Evolutionary conservation across 2,797 vertebrate genomes (phyloP).

Genomic region (Anguilla obscura): DNA sequence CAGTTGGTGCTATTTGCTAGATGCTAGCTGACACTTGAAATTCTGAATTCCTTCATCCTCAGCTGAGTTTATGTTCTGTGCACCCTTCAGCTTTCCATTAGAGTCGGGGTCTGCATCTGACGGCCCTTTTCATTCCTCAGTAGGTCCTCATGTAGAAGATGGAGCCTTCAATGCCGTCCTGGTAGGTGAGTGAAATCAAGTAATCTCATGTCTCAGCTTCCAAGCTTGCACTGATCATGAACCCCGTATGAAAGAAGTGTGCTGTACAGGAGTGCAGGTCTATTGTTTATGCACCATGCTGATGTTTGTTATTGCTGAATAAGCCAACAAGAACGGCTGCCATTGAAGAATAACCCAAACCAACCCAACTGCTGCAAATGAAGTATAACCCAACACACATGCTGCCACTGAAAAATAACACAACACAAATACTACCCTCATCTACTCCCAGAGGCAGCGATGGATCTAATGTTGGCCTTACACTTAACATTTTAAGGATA

Average conservation of each 20-base stretch:
- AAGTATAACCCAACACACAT: too few species aligned
- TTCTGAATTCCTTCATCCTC: neutral
- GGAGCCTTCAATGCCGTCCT: conserved; percentile 7
- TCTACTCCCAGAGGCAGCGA: neutral
- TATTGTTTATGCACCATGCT: neutral
- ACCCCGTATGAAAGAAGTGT: neutral
- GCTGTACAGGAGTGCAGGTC: neutral
- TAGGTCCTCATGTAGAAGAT: neutral
- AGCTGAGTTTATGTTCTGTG: conserved; percentile 21
- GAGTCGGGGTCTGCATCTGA: neutral
- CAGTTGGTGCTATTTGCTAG: neutral
- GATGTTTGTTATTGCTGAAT: neutral
- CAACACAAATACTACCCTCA: neutral
- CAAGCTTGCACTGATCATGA: neutral
- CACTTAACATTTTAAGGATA: too few species aligned
- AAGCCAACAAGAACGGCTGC: neutral
- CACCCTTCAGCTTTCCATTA: neutral
- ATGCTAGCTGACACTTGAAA: neutral
- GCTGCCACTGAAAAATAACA: neutral
- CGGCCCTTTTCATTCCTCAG: neutral
- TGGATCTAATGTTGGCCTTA: too few species aligned
- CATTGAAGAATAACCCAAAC: too few species aligned
- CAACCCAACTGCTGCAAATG: too few species aligned
- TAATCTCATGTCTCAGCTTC: neutral
- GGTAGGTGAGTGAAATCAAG: conserved; percentile 16